Evolutionary conservation across 2,113 vertebrate species (phyloP), one percentile per base, ranked within the genome.

Genomic region (Odocoileus hemionus): DNA sequence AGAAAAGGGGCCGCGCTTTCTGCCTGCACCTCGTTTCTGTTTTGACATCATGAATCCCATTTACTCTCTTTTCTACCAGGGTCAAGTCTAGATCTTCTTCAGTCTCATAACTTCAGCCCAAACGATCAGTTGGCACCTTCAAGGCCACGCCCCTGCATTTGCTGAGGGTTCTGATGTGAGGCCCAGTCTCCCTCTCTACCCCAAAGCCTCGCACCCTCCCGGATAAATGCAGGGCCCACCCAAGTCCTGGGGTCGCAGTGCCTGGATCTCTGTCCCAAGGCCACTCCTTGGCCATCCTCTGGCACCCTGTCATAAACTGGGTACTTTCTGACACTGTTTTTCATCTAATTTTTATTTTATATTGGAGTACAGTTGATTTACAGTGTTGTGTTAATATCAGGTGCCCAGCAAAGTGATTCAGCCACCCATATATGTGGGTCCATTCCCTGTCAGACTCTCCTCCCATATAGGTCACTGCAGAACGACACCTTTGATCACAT

Each of bases 1-100:
- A 60, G 14, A 8, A 30, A 57, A 17, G 15, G 19, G 12, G 23
- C 52, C 19, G 10, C 2, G 5, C 5, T 10, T 78, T 84, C 52
- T 74, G 26, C 16, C 23, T 19, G 9, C 7, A 23, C 13, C 33
- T 16, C 13, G 1, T 50, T 96, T 89, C 86, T 80, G 25, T 26
- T 74, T 64, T 74, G 33, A 90, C 25, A n/a, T 76, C 50, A 26
- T 16, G 3, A 7, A 13, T 80, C 25, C 28, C 78, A 43, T 90
- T 55, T 5, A 9, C 2, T 9, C 14, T 47, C 12, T 82, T 76
- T 67, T n/a, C 17, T 33, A 0, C 0, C 10, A 88, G 1, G 17
- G 5, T 33, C 52, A 50, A 55, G 85, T 21, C 19, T 54, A 30
- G n/a, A 30, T 50, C 54, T 52, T 12, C 58, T 33, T 86, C 15